These are phyloP conservation scores for Chelidonichthys spinosus DNA, from an alignment of 2,797 vertebrate species.

Conservation along the genomic window DNA sequence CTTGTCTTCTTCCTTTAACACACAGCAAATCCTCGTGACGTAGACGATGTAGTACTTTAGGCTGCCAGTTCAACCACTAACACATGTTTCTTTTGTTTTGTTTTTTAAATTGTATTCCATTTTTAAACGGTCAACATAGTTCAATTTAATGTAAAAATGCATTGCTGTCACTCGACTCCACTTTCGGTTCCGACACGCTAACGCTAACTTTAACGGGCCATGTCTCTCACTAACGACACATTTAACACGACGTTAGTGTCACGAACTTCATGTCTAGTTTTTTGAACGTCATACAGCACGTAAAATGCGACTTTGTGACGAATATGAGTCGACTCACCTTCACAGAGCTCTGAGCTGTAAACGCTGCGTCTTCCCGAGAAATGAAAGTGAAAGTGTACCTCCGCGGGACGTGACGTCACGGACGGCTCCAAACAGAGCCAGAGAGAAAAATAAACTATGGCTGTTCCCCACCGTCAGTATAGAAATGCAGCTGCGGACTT, in stretches of 20 bases:
- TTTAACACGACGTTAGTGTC: neutral
- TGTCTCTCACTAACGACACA: too few species aligned
- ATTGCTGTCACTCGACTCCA: neutral
- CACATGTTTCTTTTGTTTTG: accelerated
- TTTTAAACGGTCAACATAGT: neutral
- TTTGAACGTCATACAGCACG: neutral
- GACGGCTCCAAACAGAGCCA: neutral
- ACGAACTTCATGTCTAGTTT: accelerated
- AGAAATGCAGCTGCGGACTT: too few species aligned
- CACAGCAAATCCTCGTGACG: neutral
- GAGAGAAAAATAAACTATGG: neutral
- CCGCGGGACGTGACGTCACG: slow-evolving; percentile 1
- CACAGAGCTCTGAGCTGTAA: accelerated
- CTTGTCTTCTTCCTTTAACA: slow-evolving; percentile 15
- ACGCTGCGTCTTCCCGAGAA: slow-evolving; percentile 18
- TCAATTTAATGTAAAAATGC: neutral
- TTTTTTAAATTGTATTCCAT: too few species aligned
- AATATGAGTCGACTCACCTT: neutral
- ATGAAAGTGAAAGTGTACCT: slow-evolving; percentile 53
- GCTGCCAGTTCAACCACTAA: neutral
- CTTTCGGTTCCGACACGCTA: slow-evolving; percentile 18
- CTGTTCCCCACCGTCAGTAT: neutral
- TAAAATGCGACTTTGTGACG: neutral
- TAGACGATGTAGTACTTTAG: neutral
- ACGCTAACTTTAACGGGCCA: neutral